These are phyloP conservation scores for Tupaia chinensis DNA, from an alignment of 2,113 vertebrate genomes.

Conservation along the genomic window DNA sequence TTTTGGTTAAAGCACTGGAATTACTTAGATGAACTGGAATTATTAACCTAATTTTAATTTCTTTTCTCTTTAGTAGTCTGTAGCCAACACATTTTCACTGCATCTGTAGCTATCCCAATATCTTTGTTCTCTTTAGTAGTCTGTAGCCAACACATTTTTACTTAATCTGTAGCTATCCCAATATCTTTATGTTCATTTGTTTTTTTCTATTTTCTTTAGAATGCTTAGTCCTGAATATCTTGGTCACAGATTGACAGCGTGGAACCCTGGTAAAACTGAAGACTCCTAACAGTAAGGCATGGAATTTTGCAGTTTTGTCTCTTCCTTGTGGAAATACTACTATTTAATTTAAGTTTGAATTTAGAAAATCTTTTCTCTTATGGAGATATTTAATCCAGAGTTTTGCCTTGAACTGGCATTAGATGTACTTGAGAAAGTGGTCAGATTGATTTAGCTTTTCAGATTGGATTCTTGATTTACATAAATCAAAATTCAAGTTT, in stretches of 20 bases:
- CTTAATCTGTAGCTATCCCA: not conserved
- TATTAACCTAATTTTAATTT: not conserved
- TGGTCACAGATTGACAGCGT: not conserved
- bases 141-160: not conserved
- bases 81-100: not conserved
- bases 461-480: not conserved
- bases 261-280: not conserved
- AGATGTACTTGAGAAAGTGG: not conserved
- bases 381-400: not conserved
- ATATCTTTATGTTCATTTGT: not conserved
- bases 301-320: not conserved
- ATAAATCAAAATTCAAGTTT: slow-evolving; percentile 27
- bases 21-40: slow-evolving; percentile 27
- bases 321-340: not conserved
- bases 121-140: slow-evolving; percentile 22
- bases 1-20: not conserved
- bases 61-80: slow-evolving; percentile 27
- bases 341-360: not conserved
- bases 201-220: not conserved
- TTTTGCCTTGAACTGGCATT: not conserved
- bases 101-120: not conserved
- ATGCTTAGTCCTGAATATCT: not conserved
- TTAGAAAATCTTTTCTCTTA: not conserved
- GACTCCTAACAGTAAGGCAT: not conserved
- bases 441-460: not conserved